Conservation (phyloP, 2,113 vertebrate genomes). For the Calidris pygmaea region DNA sequence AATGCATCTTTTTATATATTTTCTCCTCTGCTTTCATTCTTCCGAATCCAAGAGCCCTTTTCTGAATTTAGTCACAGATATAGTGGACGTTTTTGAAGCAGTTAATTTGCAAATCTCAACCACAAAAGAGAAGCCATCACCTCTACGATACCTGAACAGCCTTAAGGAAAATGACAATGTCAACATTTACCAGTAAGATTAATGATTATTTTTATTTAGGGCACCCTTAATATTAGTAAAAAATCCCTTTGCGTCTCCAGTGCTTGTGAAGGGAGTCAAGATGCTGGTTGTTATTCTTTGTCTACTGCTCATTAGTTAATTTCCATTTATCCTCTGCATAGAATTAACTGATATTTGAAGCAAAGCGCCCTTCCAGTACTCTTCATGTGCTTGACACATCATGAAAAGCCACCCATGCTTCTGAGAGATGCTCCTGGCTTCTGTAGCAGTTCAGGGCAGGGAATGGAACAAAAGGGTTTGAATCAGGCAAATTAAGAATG, state of each 20-base stretch:
- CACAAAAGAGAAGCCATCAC: not conserved
- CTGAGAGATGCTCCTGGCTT: not conserved
- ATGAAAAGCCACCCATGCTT: not conserved
- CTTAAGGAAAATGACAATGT: not conserved
- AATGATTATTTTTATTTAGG: not conserved
- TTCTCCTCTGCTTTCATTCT: not conserved
- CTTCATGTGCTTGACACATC: not conserved
- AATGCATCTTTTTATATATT: not conserved
- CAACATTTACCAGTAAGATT: not conserved
- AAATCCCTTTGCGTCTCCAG: not conserved
- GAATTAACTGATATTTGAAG: not conserved
- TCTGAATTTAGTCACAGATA: not conserved
- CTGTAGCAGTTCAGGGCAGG: not conserved
- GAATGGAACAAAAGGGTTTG: not conserved
- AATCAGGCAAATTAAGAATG: constrained; percentile 28
- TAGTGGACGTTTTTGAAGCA: not conserved
- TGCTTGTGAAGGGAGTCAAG: not conserved
- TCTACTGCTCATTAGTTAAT: not conserved
- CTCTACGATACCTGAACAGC: not conserved
- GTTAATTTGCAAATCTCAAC: not conserved
- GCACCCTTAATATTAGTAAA: not conserved
- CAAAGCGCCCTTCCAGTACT: not conserved
- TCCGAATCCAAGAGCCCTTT: not conserved
- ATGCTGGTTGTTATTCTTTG: not conserved
- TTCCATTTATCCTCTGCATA: not conserved